Evolutionary conservation across 1,140 invertebrate species (phyloP).

Genomic region (Tetramorium parvispinum): DNA sequence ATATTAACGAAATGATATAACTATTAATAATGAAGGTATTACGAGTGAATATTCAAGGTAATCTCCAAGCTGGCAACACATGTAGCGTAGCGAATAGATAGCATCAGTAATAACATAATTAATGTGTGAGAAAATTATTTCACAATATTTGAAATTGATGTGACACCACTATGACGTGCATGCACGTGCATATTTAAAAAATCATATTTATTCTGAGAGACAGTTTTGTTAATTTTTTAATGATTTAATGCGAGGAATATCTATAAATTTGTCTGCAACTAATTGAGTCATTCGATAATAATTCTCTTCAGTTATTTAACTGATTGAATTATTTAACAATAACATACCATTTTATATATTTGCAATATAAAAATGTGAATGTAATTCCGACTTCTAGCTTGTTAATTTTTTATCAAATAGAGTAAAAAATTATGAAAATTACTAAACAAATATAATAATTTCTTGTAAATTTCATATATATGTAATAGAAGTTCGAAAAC

Average conservation of each 20-base stretch:
- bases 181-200: neutral
- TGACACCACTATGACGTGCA: neutral
- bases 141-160: neutral
- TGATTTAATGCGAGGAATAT: neutral
- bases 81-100: conserved; percentile 1
- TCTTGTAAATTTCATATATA: neutral
- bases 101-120: conserved; percentile 18
- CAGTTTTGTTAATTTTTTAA: neutral
- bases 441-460: neutral
- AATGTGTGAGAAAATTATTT: neutral
- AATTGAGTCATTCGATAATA: conserved; percentile 1
- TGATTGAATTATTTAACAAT: neutral
- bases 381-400: neutral
- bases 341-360: neutral
- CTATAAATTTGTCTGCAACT: neutral
- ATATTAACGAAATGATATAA: neutral
- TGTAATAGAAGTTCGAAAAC: neutral
- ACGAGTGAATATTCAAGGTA: neutral
- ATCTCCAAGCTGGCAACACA: neutral
- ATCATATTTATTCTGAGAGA: neutral
- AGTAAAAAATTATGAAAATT: neutral
- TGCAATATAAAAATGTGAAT: neutral
- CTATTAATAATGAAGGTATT: neutral
- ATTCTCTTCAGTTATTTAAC: neutral
- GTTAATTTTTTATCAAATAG: neutral